A percentile compares a stretch with the other conserved stretches of the same genome.
Evolutionary conservation across 1,140 invertebrate species (phyloP).

Genomic region (Drosophila subpulchrella): DNA sequence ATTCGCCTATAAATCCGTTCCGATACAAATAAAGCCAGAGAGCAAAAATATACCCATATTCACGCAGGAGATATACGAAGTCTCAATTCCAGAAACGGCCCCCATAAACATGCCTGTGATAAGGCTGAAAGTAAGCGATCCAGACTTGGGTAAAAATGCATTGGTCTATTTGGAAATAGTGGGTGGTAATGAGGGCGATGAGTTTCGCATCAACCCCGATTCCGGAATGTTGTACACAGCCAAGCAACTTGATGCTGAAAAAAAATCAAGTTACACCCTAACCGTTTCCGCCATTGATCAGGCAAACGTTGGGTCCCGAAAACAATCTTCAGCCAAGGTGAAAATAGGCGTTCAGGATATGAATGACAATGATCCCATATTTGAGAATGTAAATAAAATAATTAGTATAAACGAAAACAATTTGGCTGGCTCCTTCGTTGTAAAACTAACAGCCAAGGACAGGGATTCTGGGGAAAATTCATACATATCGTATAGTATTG

Average conservation of each 20-base stretch:
- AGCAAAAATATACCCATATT: conserved; percentile 96
- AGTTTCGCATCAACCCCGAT: conserved; percentile 94
- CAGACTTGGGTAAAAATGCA: conserved; percentile 92
- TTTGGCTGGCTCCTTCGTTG: conserved; percentile 92
- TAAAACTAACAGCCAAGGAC: conserved; percentile 93
- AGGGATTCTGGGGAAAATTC: conserved; percentile 97
- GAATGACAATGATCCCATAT: conserved; percentile 96
- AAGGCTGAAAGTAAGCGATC: conserved; percentile 93
- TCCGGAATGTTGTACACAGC: conserved; percentile 96
- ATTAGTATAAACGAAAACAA: conserved; percentile 94
- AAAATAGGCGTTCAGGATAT: conserved; percentile 94
- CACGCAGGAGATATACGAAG: conserved; percentile 94
- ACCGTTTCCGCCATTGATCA: conserved; percentile 96
- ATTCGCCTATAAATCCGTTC: conserved; percentile 90
- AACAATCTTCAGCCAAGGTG: conserved; percentile 95
- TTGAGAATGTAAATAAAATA: conserved; percentile 89
- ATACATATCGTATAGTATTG: conserved; percentile 96
- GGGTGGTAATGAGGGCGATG: conserved; percentile 94
- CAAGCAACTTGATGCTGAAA: conserved; percentile 94
- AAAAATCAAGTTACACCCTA: conserved; percentile 94
- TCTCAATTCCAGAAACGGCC: conserved; percentile 94
- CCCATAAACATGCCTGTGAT: conserved; percentile 95
- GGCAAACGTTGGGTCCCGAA: conserved; percentile 92
- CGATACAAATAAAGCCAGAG: conserved; percentile 91
- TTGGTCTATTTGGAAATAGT: conserved; percentile 95